A percentile compares a stretch with the other conserved stretches of the same genome.
Conservation (phyloP, 35 echinoderm and acorn worm species). For the Acanthaster planci region DNA sequence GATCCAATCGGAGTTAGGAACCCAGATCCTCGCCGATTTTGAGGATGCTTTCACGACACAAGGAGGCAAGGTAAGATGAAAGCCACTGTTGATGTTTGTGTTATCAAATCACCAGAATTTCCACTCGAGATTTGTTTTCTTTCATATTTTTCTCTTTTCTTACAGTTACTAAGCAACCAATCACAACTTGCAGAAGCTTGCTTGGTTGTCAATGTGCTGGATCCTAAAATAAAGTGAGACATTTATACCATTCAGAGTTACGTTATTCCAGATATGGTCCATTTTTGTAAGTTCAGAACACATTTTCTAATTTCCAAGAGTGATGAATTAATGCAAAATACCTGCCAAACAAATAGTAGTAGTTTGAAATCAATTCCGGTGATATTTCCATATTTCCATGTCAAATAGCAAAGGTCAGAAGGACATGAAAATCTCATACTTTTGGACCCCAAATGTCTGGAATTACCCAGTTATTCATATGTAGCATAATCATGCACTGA, state of each 20-base stretch:
- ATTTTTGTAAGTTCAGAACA: too few relatives aligned
- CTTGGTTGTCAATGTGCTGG: constrained; percentile 88
- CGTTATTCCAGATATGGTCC: not conserved
- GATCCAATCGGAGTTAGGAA: constrained; percentile 86
- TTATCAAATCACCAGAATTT: too few relatives aligned
- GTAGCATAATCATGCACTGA: too few relatives aligned
- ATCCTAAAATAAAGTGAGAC: constrained; percentile 97
- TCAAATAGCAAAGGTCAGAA: too few relatives aligned
- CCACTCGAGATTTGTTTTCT: not conserved
- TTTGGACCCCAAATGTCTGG: too few relatives aligned
- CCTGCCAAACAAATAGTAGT: too few relatives aligned
- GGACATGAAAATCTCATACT: too few relatives aligned
- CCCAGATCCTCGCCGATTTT: constrained; percentile 93
- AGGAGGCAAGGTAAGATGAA: constrained; percentile 61
- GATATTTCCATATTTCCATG: not conserved
- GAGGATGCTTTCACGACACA: constrained; percentile 90
- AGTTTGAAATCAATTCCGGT: too few relatives aligned
- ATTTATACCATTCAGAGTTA: not conserved
- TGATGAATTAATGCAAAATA: too few relatives aligned
- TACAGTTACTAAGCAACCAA: constrained; percentile 76
- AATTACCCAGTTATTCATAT: too few relatives aligned
- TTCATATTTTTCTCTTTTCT: constrained; percentile 31
- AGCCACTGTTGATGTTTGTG: too few relatives aligned
- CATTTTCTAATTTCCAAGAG: too few relatives aligned
- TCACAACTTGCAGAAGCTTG: constrained; percentile 79